Percentiles rank a stretch among this genome's conserved stretches.
Conservation (phyloP, 2,888 invertebrate species). For the Chrysina gloriosa region DNA sequence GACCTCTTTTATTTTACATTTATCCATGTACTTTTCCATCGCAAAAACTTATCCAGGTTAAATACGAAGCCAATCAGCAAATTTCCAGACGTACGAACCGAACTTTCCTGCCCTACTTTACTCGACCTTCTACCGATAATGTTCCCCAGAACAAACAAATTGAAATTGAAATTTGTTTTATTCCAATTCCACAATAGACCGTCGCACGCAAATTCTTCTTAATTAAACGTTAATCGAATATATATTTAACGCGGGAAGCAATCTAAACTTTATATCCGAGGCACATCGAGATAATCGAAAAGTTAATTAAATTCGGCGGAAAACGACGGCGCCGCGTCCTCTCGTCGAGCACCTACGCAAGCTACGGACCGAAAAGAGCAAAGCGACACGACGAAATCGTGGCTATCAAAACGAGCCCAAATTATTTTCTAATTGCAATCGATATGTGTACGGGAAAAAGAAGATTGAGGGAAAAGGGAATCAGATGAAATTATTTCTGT, state of each 20-base stretch:
- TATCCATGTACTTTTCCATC: too few relatives aligned
- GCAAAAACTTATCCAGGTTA: too few relatives aligned
- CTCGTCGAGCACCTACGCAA: neutral
- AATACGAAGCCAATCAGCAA: too few relatives aligned
- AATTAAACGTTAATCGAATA: conserved; percentile 26
- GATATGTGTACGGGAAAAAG: neutral
- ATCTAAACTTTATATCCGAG: conserved; percentile 19
- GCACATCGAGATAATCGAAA: conserved; percentile 27
- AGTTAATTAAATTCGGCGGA: conserved; percentile 33
- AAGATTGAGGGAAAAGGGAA: neutral
- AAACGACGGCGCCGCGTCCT: neutral
- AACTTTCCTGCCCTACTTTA: too few relatives aligned
- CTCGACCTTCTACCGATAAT: too few relatives aligned
- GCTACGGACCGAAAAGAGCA: neutral
- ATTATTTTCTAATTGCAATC: conserved; percentile 9
- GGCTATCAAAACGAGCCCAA: neutral
- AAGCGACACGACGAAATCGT: neutral
- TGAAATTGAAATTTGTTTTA: neutral
- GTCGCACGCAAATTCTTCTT: neutral
- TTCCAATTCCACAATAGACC: neutral
- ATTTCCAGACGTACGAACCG: too few relatives aligned
- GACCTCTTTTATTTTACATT: too few relatives aligned
- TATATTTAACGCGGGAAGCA: conserved; percentile 7
- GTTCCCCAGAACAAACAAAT: neutral
- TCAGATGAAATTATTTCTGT: neutral